Evolutionary conservation across 2,797 vertebrate species (phyloP), one percentile per base, ranked within the genome.

Genomic region (Pantherophis alleghaniensis): DNA sequence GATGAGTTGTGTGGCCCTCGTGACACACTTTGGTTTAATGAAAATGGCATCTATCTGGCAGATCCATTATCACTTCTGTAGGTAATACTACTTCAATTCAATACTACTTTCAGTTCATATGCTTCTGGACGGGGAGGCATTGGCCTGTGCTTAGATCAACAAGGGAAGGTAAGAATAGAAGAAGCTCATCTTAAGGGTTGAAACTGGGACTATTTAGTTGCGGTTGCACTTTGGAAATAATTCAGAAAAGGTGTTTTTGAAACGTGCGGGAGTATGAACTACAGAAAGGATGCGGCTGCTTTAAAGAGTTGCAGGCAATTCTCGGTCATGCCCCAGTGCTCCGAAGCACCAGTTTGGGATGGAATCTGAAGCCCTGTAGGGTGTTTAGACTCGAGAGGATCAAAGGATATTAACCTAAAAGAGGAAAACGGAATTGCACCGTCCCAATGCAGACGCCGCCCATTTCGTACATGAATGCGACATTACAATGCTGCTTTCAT

Each of bases 41-140:
- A 92, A 92, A 92, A 24, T 56, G 57, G 47, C 83, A 51, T 88
- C 89, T 42, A 55, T 86, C 86, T 47, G 89, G 89, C 88, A 74
- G 88, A 42, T 94, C 88, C 56, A 56, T 59, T 90, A 86, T 57
- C 28, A 20, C 74, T 47, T 79, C n/a, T 13, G 47, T 57, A 79
- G 47, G 79, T 89, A 56, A 11, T 47, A 4, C 79, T 61, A 11
- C 61, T 28, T 63, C 61, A 26, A 63, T 63, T 63, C 61, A 63
- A 63, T 63, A 12, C 24, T 28, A 63, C 26, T 26, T 63, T 83
- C 61, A 56, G n/a, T 60, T 47, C 91, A 47, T 83, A 47, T 63
- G 89, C 83, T 88, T 32, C 83, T 63, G 24, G 7, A 7, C 5
- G n/a, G n/a, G 1, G 6, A 57, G 56, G n/a, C 13, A 11, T 13